phyloP scores from a whole-genome alignment of 1,140 invertebrate species.

The Hestina assimilis region DNA sequence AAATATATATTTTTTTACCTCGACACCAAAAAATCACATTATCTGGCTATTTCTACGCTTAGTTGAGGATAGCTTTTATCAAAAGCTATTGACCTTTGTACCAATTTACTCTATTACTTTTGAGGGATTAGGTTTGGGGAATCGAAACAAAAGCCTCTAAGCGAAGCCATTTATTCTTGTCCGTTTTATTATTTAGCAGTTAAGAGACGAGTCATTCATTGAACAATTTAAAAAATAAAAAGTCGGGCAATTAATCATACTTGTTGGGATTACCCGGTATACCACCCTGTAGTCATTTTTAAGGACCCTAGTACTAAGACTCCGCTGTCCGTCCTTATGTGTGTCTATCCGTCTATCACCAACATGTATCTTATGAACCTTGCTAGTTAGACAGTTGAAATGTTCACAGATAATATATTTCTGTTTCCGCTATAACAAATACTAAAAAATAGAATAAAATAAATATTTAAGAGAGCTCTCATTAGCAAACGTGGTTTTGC shows the following conservation, averaged over 20 bases:
- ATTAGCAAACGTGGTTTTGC: no score
- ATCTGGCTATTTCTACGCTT: neutral
- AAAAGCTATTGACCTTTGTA: constrained; percentile 18
- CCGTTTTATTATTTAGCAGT: constrained; percentile 33
- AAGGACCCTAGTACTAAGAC: no score
- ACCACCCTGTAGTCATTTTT: no score
- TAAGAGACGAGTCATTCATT: constrained; percentile 18
- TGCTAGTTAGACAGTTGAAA: no score
- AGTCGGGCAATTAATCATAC: constrained; percentile 21
- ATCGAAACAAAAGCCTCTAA: constrained; percentile 30
- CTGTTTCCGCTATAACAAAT: no score
- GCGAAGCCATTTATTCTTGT: constrained; percentile 26
- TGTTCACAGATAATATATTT: no score
- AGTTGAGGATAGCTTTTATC: constrained; percentile 6
- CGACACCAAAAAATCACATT: neutral
- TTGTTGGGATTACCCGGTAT: constrained; percentile 13
- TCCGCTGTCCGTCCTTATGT: no score
- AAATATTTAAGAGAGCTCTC: no score
- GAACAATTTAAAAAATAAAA: constrained; percentile 23
- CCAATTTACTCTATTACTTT: constrained; percentile 17
- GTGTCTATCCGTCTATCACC: no score
- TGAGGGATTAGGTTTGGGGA: constrained; percentile 9
- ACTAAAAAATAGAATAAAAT: no score
- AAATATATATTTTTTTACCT: neutral
- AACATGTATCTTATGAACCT: no score